Evolutionary conservation across 2,797 vertebrate species (phyloP).

Genomic region (Percopsis omiscomaycus): DNA sequence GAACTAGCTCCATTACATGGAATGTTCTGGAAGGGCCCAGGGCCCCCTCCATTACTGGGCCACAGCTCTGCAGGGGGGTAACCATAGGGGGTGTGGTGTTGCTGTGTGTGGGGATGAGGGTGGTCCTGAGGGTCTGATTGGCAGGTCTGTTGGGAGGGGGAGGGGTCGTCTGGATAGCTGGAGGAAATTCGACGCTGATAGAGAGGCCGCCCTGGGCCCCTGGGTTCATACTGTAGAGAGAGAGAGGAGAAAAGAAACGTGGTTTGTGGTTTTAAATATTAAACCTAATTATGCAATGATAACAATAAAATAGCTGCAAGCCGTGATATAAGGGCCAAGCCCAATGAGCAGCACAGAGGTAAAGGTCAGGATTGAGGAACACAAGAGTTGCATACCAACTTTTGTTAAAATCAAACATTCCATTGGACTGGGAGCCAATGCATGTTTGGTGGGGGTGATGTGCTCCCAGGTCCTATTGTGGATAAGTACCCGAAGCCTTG

Average conservation of each 20-base stretch:
- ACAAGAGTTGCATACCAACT: no score
- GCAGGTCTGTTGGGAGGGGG: conserved; percentile 81
- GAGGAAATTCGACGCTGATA: conserved; percentile 99
- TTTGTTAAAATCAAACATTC: no score
- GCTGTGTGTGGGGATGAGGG: conserved; percentile 71
- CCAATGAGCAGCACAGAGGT: no score
- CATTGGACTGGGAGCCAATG: no score
- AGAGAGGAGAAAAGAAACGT: not conserved
- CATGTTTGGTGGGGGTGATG: no score
- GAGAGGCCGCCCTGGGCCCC: conserved; percentile 97
- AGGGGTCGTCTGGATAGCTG: conserved; percentile 88
- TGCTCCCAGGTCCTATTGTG: no score
- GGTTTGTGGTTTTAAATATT: no score
- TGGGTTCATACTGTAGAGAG: conserved; percentile 90
- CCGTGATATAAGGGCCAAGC: no score
- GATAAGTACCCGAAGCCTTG: no score
- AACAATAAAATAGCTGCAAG: no score
- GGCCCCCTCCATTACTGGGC: conserved; percentile 85
- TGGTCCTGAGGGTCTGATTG: conserved; percentile 85
- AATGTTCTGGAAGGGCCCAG: conserved; percentile 93
- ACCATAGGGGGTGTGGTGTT: conserved; percentile 78
- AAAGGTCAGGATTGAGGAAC: no score
- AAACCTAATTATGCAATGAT: no score
- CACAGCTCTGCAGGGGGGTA: conserved; percentile 91
- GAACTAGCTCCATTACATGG: conserved; percentile 95